Percentiles rank a stretch among this genome's conserved stretches.
Evolutionary conservation across 2,797 vertebrate genomes (phyloP).

Genomic region (Adelosebastes latens): DNA sequence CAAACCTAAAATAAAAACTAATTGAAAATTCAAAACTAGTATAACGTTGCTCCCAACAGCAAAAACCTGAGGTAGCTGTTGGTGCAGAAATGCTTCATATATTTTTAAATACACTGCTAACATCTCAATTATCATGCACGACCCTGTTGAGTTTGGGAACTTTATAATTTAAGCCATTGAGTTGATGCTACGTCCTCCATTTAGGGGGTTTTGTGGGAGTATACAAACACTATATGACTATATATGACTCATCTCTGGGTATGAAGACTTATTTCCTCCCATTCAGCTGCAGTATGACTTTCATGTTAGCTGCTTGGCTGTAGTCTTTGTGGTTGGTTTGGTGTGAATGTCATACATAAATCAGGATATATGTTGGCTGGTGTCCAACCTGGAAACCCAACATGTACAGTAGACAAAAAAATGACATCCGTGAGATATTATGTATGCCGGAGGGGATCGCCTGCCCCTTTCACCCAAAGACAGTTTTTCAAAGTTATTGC

Average conservation of each 20-base stretch:
- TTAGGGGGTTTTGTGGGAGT: neutral
- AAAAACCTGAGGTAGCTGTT: neutral
- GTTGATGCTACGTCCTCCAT: neutral
- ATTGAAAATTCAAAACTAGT: too few species aligned
- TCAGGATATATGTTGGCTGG: neutral
- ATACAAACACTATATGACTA: neutral
- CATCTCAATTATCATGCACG: neutral
- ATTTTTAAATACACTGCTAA: neutral
- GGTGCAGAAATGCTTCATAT: neutral
- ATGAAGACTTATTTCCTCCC: neutral
- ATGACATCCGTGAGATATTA: neutral
- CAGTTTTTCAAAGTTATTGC: conserved; percentile 22
- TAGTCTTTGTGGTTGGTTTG: neutral
- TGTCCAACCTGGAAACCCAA: neutral
- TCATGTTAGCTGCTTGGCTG: neutral
- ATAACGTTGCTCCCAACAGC: neutral
- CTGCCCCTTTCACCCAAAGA: neutral
- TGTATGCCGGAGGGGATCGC: neutral
- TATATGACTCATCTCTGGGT: neutral
- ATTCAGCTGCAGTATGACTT: neutral
- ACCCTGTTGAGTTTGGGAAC: neutral
- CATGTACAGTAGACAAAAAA: neutral
- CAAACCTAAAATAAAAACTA: too few species aligned
- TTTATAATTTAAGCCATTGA: neutral
- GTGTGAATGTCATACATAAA: neutral